Percentiles rank a stretch among this genome's conserved stretches.
phyloP scores from a whole-genome alignment of 2,113 vertebrate genomes.

The Grantiella picta region DNA sequence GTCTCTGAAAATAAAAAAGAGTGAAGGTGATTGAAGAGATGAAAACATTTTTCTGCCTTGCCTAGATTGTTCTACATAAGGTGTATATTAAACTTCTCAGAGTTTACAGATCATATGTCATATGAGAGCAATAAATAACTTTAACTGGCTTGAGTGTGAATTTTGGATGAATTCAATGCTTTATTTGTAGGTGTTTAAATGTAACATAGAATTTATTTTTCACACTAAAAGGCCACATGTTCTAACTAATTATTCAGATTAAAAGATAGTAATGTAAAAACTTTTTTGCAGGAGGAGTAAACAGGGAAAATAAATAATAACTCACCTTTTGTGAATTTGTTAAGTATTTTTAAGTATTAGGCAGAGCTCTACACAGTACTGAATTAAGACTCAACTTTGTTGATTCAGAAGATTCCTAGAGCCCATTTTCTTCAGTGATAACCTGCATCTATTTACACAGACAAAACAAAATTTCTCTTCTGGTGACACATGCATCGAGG shows the following conservation, averaged over 20 bases:
- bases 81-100: background rate
- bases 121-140: background rate
- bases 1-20: background rate
- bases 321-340: background rate
- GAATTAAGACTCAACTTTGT: background rate
- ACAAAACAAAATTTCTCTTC: background rate
- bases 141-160: background rate
- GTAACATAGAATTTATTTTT: background rate
- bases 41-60: background rate
- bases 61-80: background rate
- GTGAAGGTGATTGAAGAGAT: background rate
- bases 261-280: background rate
- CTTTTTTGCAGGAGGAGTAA: background rate
- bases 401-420: background rate
- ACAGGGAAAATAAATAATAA: background rate
- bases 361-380: background rate
- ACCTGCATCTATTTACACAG: background rate
- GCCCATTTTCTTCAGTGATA: background rate
- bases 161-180: background rate
- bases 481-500: accelerated
- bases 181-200: background rate
- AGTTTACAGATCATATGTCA: background rate
- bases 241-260: background rate
- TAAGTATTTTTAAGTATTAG: background rate
- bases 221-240: background rate